A percentile compares a stretch with the other conserved stretches of the same genome.
Conservation (phyloP, 2,113 vertebrate species). For the Tangachromis dhanisi region DNA sequence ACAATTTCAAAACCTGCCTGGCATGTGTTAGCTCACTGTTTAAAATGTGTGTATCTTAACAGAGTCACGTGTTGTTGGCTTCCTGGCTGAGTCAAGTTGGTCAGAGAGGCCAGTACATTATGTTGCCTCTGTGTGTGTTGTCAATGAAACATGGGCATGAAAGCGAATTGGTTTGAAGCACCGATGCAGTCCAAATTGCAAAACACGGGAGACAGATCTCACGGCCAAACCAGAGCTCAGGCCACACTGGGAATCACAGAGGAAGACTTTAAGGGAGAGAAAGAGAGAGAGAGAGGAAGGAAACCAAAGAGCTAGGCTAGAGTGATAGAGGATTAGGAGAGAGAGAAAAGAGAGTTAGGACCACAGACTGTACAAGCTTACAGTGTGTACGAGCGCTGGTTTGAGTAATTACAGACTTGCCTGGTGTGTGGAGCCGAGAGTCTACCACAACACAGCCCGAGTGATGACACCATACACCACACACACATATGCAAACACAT, state of each 20-base stretch:
- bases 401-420: constrained; percentile 69
- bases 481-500: not conserved
- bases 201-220: constrained; percentile 55
- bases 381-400: constrained; percentile 53
- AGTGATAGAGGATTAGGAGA: not conserved
- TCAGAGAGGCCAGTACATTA: not conserved
- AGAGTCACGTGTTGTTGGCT: constrained; percentile 1
- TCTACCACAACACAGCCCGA: constrained; percentile 72
- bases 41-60: constrained; percentile 8
- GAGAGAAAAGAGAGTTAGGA: not conserved
- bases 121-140: not conserved
- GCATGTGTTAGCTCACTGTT: constrained; percentile 6
- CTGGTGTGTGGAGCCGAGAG: constrained; percentile 70
- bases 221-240: constrained; percentile 50
- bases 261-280: constrained; percentile 36
- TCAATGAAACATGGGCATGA: not conserved
- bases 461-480: constrained; percentile 62
- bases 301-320: not conserved
- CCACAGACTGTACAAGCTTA: constrained; percentile 50
- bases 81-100: not conserved
- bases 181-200: constrained; percentile 46
- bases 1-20: constrained; percentile 13
- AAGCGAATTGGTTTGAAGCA: constrained; percentile 15
- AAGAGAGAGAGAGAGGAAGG: not conserved
- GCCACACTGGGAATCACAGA: constrained; percentile 50